Base-by-base conservation (phyloP, 2,113 vertebrate species). In the Alaudala cheleensis region DNA sequence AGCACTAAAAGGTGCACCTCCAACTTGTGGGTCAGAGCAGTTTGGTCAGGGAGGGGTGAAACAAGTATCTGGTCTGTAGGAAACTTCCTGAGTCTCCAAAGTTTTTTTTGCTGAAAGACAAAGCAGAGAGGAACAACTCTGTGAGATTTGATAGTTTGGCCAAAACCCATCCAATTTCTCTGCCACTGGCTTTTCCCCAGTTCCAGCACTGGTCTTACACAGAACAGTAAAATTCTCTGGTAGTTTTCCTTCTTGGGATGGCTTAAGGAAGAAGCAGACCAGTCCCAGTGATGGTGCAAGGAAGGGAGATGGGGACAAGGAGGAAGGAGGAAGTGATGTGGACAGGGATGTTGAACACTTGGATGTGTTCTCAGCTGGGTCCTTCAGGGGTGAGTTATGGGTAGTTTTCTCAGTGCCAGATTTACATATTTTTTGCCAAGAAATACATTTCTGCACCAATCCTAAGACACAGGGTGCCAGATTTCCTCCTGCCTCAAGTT, bases 281-380 rank as follows among this genome's bases (percentile, higher is more conserved):
- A 74, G 34, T 14, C 13, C 18, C 56, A 58, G 26, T 0, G 2
- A 12, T 29, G 25, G 18, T 50, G 25, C 20, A 45, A 49, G 10
- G 64, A 70, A 25, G 4, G 16, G 23, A 3, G 0, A 22, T 42
- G 12, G 23, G 39, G 44, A 64, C 7, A n/a, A 21, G 20, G 8
- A 49, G 11, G 5, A 25, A 73, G 37, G 7, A 80, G 9, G 0
- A 3, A 86, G 33, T 26, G 34, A 3, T 6, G 7, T 0, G 2
- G 47, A 4, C 8, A 47, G 21, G 10, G 3, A 9, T 78, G 22
- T 45, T 57, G 45, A n/a, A 31, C 16, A 19, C 11, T 11, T 11
- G 9, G 4, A 8, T 31, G 6, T 73, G 12, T 57, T 11, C 10
- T 74, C 25, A 53, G 2, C 15, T 42, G 11, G 0, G 58, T 89